Conservation (phyloP, 2,797 vertebrate genomes). For the Brachymystax lenok region DNA sequence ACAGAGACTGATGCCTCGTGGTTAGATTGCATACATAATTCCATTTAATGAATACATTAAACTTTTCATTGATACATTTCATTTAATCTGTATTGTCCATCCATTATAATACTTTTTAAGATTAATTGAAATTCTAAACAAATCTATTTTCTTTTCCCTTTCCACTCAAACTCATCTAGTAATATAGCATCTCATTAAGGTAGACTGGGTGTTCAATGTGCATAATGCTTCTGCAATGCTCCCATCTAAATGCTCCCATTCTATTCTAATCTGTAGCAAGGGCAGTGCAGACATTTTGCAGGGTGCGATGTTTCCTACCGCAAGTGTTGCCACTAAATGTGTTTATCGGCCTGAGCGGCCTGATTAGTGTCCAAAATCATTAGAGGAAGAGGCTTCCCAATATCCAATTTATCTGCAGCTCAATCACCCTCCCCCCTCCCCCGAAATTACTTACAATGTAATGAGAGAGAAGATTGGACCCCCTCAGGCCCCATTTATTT, state of each 20-base stretch:
- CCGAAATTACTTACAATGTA: conserved; percentile 10
- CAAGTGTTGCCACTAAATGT: conserved; percentile 43
- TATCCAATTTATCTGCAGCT: conserved; percentile 49
- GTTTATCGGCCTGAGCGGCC: conserved; percentile 21
- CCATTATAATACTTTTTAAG: neutral
- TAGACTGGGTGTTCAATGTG: conserved; percentile 28
- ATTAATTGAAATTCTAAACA: conserved; percentile 32
- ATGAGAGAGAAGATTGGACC: conserved; percentile 64
- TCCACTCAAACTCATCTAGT: conserved; percentile 28
- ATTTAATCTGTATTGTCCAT: conserved; percentile 46
- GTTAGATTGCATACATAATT: conserved; percentile 25
- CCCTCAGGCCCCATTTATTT: conserved; percentile 50
- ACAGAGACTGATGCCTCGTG: neutral
- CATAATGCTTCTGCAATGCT: conserved; percentile 40
- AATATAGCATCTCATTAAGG: conserved; percentile 44
- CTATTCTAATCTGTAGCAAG: conserved; percentile 31
- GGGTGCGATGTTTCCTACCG: conserved; percentile 35
- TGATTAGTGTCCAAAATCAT: conserved; percentile 62
- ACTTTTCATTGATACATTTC: conserved; percentile 15
- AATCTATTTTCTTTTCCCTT: conserved; percentile 27
- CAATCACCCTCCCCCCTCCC: conserved; percentile 18
- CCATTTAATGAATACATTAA: conserved; percentile 9
- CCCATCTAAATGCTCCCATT: conserved; percentile 25
- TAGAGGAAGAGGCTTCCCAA: conserved; percentile 42
- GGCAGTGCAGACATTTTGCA: conserved; percentile 30